Evolutionary conservation across 2,888 invertebrate species (phyloP), one percentile per base, ranked within the genome.

Genomic region (Agonopterix alstromeriana): DNA sequence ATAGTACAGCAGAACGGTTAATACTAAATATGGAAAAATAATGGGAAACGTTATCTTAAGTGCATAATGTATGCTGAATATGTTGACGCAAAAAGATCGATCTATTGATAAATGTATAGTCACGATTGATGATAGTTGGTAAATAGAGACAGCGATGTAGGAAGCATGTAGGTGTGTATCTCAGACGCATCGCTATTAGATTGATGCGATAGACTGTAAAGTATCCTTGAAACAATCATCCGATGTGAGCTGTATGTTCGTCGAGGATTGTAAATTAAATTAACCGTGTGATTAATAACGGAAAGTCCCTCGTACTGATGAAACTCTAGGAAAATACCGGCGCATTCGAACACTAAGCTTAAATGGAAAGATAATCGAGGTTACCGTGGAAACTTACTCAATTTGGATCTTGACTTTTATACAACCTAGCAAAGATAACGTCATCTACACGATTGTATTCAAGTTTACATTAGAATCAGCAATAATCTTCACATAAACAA

Each of bases 221-320:
- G 27, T 27, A 55, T 53, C 63, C 62, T 70, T 60, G 62, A 57
- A 62, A 53, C 54, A 60, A 53, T 60, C 58, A 57, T 57, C 58
- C 54, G 59, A 55, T 47, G 60, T 53, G 58, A 58, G 57, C 55
- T 54, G 58, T 57, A 71, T 67, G 74, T 77, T 77, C 63, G 63
- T 65, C 59, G 63, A 58, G 57, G 63, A 74, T 70, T 71, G 68
- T 67, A 69, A 72, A 82, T 80, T 77, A 72, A 82, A 82, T 79
- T 75, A 75, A 63, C 70, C 75, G 73, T 76, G 67, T 76, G 74
- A 83, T 83, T 78, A 75, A 75, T 75, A 69, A 73, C 71, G 81
- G 81, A 79, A 84, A 79, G 60, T 68, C 67, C 67, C 65, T 68
- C 57, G 61, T 57, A 63, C 69, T 62, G 53, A 64, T 67, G 63